These are phyloP conservation scores for Chaetura pelagica DNA, from an alignment of 2,113 vertebrate genomes.

Conservation along the genomic window DNA sequence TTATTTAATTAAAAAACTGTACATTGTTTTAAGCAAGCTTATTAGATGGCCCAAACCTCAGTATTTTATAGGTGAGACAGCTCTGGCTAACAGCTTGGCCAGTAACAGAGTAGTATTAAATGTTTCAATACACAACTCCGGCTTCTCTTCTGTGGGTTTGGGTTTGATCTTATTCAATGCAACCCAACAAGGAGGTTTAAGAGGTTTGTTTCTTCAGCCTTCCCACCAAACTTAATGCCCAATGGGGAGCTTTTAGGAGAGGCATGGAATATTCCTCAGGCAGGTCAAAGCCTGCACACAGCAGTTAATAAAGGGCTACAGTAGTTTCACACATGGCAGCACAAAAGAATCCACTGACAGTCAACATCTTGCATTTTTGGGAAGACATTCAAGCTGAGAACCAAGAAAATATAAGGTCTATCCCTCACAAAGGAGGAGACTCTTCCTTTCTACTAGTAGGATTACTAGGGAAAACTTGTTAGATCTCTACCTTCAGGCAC, in stretches of 20 bases:
- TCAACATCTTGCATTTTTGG: not conserved
- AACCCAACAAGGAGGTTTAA: not conserved
- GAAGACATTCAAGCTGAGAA: not conserved
- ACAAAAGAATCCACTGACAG: not conserved
- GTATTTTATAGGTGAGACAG: not conserved
- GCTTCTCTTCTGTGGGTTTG: not conserved
- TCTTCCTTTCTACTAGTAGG: not conserved
- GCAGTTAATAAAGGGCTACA: not conserved
- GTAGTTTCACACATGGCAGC: slow-evolving; percentile 1
- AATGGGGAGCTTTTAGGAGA: not conserved
- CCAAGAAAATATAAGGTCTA: not conserved
- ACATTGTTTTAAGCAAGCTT: not conserved
- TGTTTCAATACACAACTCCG: not conserved
- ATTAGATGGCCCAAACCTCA: not conserved
- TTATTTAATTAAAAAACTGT: not conserved
- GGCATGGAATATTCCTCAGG: not conserved
- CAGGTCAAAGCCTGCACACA: slow-evolving; percentile 15
- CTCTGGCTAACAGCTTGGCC: not conserved
- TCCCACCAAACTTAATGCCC: not conserved
- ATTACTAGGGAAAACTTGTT: not conserved
- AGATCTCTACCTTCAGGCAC: not conserved
- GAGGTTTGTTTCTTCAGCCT: not conserved
- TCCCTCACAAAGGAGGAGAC: not conserved
- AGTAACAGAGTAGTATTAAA: not conserved
- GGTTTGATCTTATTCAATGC: not conserved